Evolutionary conservation across 2,888 invertebrate genomes (phyloP).

Genomic region (Dolichopus griseipennis): DNA sequence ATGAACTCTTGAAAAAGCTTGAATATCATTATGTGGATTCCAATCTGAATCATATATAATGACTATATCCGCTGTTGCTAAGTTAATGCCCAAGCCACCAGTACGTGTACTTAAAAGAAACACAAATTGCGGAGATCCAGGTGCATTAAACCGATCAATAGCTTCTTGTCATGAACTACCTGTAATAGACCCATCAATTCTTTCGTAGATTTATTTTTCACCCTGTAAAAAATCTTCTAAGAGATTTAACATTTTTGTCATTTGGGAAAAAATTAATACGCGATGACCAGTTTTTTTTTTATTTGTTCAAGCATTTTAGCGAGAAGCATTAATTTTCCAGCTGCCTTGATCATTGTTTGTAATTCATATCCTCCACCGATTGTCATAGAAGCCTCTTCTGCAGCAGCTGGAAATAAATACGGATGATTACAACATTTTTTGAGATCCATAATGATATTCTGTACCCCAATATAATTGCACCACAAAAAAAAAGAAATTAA

Average conservation of each 20-base stretch:
- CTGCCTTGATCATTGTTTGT: slow-evolving; percentile 78
- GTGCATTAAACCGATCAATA: slow-evolving; percentile 98
- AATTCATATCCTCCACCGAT: slow-evolving; percentile 91
- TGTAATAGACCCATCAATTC: slow-evolving; percentile 98
- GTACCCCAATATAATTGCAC: no score
- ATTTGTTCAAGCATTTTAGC: slow-evolving; percentile 87
- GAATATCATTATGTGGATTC: slow-evolving; percentile 99
- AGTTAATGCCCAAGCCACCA: slow-evolving; percentile 95
- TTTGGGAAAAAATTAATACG: slow-evolving; percentile 98
- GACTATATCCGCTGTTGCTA: slow-evolving; percentile 98
- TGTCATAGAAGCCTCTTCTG: slow-evolving; percentile 80
- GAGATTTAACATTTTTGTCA: slow-evolving; percentile 99
- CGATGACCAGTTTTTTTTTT: slow-evolving; percentile 88
- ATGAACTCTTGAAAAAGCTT: slow-evolving; percentile 97
- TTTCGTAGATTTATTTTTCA: slow-evolving; percentile 94
- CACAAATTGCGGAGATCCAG: slow-evolving; percentile 91
- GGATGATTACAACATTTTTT: slow-evolving; percentile 99
- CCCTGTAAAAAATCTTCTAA: slow-evolving; percentile 98
- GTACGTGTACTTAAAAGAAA: slow-evolving; percentile 95
- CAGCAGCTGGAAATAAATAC: slow-evolving; percentile 93
- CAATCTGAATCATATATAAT: slow-evolving; percentile 99
- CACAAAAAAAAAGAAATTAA: no score
- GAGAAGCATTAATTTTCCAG: slow-evolving; percentile 89
- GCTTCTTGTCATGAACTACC: slow-evolving; percentile 94
- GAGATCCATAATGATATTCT: slow-evolving; percentile 99